Percentiles rank a stretch among this genome's conserved stretches.
phyloP scores from a whole-genome alignment of 2,797 vertebrate genomes.

The Falco naumanni region DNA sequence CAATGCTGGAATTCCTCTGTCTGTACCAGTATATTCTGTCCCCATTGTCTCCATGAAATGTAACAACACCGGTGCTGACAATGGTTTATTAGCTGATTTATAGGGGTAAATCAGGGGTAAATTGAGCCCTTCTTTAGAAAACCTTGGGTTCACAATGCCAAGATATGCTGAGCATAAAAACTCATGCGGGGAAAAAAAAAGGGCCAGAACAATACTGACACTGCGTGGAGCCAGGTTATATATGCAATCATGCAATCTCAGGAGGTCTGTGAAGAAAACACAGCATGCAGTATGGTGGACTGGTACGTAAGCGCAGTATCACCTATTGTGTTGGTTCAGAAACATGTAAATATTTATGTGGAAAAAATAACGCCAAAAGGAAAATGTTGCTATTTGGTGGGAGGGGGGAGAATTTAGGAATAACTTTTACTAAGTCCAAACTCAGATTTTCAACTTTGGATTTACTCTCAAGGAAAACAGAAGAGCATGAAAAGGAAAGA shows the following conservation, averaged over 20 bases:
- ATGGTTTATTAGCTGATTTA: conserved; percentile 72
- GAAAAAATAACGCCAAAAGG: not conserved
- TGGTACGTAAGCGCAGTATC: not conserved
- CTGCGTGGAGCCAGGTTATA: conserved; percentile 62
- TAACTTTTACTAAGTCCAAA: not conserved
- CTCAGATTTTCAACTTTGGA: not conserved
- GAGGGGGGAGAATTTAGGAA: not conserved
- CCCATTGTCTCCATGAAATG: conserved; percentile 37
- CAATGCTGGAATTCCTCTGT: not conserved
- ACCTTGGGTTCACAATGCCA: conserved; percentile 48
- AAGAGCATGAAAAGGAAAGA: not conserved
- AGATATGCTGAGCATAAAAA: conserved; percentile 62
- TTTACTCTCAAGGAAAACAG: not conserved
- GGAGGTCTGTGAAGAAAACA: conserved; percentile 26
- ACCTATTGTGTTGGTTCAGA: conserved; percentile 18
- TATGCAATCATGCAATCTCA: conserved; percentile 27
- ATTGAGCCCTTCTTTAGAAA: conserved; percentile 62
- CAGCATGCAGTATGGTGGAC: not conserved
- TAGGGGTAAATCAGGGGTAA: conserved; percentile 73
- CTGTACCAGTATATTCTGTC: conserved; percentile 8
- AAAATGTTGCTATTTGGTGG: not conserved
- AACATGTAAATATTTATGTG: not conserved
- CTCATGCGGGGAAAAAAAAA: not conserved
- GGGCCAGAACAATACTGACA: conserved; percentile 51
- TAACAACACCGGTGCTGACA: conserved; percentile 35